Conservation (phyloP, 2,113 vertebrate species). For the Pluvialis apricaria region DNA sequence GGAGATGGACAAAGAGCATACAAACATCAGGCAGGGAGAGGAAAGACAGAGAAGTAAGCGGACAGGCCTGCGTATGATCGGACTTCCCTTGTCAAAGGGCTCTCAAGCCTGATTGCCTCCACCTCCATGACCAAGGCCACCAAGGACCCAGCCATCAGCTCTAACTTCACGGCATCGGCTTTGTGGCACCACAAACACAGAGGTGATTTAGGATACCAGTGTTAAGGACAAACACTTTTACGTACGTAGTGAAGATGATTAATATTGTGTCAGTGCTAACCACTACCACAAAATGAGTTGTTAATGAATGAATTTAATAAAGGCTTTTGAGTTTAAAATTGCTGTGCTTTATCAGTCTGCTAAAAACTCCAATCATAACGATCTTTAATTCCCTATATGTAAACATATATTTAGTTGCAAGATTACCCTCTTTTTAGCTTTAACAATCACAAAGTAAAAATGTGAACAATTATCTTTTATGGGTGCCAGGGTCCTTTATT, state of each 20-base stretch:
- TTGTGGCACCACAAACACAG: not conserved
- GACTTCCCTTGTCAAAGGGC: not conserved
- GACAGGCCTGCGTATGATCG: not conserved
- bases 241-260: not conserved
- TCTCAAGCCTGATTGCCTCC: not conserved
- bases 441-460: not conserved
- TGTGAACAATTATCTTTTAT: not conserved
- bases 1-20: not conserved
- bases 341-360: not conserved
- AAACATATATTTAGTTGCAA: not conserved
- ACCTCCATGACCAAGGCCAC: not conserved
- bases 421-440: not conserved
- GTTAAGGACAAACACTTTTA: not conserved
- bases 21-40: not conserved
- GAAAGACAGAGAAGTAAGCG: not conserved
- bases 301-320: conserved; percentile 26
- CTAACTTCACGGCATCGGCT: not conserved
- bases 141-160: not conserved
- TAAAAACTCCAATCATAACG: not conserved
- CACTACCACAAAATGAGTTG: not conserved
- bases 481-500: not conserved
- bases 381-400: not conserved
- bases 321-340: not conserved
- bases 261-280: not conserved
- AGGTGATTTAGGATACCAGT: not conserved